These are phyloP conservation scores for Drosophila navojoa DNA, from an alignment of 1,140 invertebrate species.

Conservation along the genomic window DNA sequence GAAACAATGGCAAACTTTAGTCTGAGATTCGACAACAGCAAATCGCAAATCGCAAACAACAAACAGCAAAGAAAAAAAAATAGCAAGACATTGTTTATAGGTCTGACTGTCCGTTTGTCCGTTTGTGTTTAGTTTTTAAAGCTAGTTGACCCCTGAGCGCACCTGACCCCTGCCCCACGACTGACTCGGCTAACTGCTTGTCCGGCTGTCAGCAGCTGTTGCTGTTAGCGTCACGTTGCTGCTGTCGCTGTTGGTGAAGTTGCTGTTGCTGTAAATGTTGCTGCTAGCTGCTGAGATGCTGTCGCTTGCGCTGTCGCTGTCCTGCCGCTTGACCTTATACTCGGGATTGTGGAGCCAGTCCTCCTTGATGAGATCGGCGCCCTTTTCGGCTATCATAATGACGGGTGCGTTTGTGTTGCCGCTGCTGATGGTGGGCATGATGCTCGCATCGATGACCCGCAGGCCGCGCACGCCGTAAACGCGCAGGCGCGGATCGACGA, in stretches of 20 bases:
- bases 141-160: slow-evolving; percentile 53
- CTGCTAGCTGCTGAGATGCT: slow-evolving; percentile 42
- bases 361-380: slow-evolving; percentile 91
- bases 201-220: slow-evolving; percentile 2
- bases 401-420: slow-evolving; percentile 94
- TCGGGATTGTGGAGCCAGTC: slow-evolving; percentile 87
- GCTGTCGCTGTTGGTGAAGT: slow-evolving; percentile 18
- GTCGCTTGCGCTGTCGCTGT: slow-evolving; percentile 36
- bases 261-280: slow-evolving; percentile 19
- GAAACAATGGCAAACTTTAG: slow-evolving; percentile 65
- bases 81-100: background rate
- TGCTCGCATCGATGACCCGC: slow-evolving; percentile 93
- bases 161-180: slow-evolving; percentile 10
- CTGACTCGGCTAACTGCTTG: slow-evolving; percentile 25
- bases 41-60: background rate
- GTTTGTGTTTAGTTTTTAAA: slow-evolving; percentile 36
- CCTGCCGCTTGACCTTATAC: slow-evolving; percentile 69
- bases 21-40: slow-evolving; percentile 1
- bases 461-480: slow-evolving; percentile 91
- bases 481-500: slow-evolving; percentile 91
- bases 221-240: slow-evolving; percentile 4
- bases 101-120: slow-evolving; percentile 5
- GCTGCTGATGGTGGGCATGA: slow-evolving; percentile 93
- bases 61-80: background rate
- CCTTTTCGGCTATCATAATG: slow-evolving; percentile 95